Evolutionary conservation across 2,888 invertebrate genomes (phyloP).

Genomic region (Bugulina stolonifera): DNA sequence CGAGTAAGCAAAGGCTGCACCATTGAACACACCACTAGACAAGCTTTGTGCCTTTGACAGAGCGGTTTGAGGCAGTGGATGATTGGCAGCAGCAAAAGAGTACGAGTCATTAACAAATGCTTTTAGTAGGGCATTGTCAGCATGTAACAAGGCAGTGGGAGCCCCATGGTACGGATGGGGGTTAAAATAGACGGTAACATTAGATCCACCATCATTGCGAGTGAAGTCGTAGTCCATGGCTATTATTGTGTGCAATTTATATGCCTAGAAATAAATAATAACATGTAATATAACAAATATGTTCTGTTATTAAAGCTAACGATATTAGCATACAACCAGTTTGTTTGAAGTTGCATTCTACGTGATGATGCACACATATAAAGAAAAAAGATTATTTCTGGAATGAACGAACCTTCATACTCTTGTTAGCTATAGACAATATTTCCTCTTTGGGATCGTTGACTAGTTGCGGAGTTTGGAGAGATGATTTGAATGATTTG

Average conservation of each 20-base stretch:
- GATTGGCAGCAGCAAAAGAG: constrained; percentile 37
- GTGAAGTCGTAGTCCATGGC: neutral
- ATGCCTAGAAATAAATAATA: neutral
- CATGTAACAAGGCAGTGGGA: constrained; percentile 61
- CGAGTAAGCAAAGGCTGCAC: constrained; percentile 8
- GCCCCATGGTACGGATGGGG: constrained; percentile 73
- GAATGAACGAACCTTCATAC: constrained; percentile 19
- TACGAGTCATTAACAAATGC: constrained; percentile 33
- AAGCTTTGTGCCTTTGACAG: constrained; percentile 31
- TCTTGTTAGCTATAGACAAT: neutral
- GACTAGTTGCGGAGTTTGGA: neutral
- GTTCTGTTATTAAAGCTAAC: too few relatives aligned
- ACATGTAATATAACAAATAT: neutral
- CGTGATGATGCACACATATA: too few relatives aligned
- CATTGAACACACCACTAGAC: neutral
- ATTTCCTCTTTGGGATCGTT: neutral
- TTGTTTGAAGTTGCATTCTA: too few relatives aligned
- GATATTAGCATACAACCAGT: too few relatives aligned
- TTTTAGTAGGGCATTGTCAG: constrained; percentile 37
- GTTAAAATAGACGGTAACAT: constrained; percentile 66
- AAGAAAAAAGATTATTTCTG: too few relatives aligned
- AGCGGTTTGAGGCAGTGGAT: constrained; percentile 43
- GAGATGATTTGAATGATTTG: neutral
- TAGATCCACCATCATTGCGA: neutral
- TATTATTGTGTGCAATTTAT: neutral